phyloP scores from a whole-genome alignment of 2,797 vertebrate genomes.

The Pteropus rufus region DNA sequence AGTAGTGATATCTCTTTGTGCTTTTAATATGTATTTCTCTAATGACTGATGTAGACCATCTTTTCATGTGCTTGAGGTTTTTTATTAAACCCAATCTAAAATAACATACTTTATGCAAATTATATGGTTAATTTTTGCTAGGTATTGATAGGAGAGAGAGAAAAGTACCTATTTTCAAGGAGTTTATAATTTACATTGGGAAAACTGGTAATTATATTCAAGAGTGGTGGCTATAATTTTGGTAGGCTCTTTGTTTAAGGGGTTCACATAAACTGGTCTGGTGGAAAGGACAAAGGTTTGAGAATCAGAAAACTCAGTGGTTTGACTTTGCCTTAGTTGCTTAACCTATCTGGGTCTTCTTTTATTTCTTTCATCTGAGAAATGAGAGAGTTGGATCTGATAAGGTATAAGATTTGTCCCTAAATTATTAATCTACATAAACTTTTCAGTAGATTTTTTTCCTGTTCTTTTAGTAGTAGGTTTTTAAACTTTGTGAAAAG shows the following conservation, averaged over 20 bases:
- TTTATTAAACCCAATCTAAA: neutral
- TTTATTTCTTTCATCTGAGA: neutral
- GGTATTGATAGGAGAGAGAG: neutral
- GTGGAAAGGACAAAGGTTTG: neutral
- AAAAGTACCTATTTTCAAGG: neutral
- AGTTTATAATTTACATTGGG: neutral
- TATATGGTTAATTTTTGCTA: neutral
- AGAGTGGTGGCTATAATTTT: neutral
- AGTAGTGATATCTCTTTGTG: neutral
- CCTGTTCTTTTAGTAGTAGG: neutral
- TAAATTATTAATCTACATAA: conserved; percentile 16
- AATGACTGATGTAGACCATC: neutral
- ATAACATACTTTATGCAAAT: neutral
- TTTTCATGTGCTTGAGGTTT: conserved; percentile 34
- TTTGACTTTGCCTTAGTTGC: neutral
- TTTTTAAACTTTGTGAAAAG: conserved; percentile 37
- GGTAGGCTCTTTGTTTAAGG: neutral
- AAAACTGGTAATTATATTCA: neutral
- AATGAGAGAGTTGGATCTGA: neutral
- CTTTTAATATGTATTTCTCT: conserved; percentile 41
- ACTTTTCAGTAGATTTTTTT: neutral
- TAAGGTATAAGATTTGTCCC: neutral
- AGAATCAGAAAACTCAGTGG: conserved; percentile 8
- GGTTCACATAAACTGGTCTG: neutral
- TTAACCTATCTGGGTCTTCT: neutral